Conservation (phyloP, 1,140 invertebrate genomes). For the Dreissena rostriformis region DNA sequence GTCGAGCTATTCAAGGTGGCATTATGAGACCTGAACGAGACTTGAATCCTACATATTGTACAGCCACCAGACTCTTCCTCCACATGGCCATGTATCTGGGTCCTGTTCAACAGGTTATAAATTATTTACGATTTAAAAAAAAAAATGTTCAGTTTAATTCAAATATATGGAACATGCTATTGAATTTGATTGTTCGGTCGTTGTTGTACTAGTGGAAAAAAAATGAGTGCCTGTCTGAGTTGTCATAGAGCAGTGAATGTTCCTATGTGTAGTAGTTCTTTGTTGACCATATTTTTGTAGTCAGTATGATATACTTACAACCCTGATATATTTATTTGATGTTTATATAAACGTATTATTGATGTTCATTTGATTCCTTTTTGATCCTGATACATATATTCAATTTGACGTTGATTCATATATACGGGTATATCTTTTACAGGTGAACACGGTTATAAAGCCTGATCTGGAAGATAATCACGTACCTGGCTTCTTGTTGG, state of each 20-base stretch:
- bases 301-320: not conserved
- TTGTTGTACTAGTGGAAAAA: not conserved
- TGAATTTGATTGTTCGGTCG: not conserved
- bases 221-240: not conserved
- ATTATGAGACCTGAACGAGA: conserved; percentile 63
- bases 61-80: conserved; percentile 64
- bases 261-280: no score
- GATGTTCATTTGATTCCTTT: not conserved
- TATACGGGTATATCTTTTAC: not conserved
- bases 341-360: not conserved
- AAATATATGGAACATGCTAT: not conserved
- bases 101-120: conserved; percentile 31
- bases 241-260: not conserved
- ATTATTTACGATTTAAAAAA: not conserved
- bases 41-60: conserved; percentile 59
- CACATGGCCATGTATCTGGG: conserved; percentile 71
- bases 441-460: conserved; percentile 39
- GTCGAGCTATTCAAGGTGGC: conserved; percentile 49
- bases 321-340: not conserved
- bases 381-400: no score
- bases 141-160: no score
- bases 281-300: no score
- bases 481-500: conserved; percentile 56
- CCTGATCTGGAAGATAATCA: conserved; percentile 48
- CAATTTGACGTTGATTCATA: no score